Conservation (phyloP, 2,113 vertebrate species). For the Thomomys bottae region DNA sequence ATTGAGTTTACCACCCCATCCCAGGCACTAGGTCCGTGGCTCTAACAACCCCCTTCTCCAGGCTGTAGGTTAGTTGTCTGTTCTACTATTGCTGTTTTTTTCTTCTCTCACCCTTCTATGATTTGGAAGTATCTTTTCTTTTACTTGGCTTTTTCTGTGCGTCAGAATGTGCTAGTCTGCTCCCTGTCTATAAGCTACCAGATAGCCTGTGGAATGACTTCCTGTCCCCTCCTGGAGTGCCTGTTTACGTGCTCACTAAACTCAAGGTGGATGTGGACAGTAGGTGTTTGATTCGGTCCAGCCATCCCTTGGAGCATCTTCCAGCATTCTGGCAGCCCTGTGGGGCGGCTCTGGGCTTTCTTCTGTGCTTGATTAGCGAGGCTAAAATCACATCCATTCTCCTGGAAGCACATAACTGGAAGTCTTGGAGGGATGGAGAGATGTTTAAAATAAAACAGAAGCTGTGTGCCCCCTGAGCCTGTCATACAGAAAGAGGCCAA, state of each 20-base stretch:
- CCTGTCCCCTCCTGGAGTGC: neutral
- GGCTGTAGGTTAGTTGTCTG: neutral
- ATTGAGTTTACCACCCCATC: neutral
- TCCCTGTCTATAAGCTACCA: neutral
- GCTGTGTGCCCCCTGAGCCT: no score
- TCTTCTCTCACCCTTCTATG: neutral
- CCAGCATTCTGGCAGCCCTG: fast-evolving
- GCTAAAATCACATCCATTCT: no score
- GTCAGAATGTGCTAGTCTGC: neutral
- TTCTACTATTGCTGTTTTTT: neutral
- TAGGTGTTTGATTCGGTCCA: fast-evolving
- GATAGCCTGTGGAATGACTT: neutral
- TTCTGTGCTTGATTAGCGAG: neutral
- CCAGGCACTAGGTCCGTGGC: no score
- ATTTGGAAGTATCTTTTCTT: neutral
- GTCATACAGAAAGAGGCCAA: no score
- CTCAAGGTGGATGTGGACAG: fast-evolving
- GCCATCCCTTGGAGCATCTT: neutral
- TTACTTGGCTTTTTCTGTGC: neutral
- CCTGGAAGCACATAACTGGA: neutral
- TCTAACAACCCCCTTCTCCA: no score
- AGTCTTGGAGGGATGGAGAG: neutral
- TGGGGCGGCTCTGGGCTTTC: neutral
- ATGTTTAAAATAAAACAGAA: neutral
- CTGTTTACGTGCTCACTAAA: neutral